These are phyloP conservation scores for Ichneumoninae sp. DNA, from an alignment of 2,888 invertebrate genomes.

Conservation along the genomic window DNA sequence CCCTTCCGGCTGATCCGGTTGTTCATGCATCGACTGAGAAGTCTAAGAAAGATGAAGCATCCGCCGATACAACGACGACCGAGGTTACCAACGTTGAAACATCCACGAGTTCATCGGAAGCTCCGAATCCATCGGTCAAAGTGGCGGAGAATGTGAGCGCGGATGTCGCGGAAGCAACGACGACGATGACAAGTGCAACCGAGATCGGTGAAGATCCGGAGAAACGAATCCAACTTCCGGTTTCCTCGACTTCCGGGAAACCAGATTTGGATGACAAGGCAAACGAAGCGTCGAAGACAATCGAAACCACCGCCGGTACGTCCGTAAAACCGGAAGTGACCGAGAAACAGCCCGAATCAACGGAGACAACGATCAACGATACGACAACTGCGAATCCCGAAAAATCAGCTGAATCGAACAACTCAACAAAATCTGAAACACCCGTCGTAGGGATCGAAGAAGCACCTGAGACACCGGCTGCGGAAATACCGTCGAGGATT, in stretches of 20 bases:
- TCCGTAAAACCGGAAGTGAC: constrained; percentile 19
- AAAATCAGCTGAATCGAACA: constrained; percentile 30
- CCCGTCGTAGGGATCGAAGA: constrained; percentile 68
- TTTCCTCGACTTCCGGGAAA: not conserved
- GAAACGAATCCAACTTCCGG: constrained; percentile 46
- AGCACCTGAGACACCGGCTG: constrained; percentile 65
- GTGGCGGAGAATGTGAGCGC: not conserved
- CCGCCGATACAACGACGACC: constrained; percentile 9
- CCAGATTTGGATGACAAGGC: constrained; percentile 3
- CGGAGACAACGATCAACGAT: constrained; percentile 30
- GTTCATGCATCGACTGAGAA: constrained; percentile 12
- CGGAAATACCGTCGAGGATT: constrained; percentile 53
- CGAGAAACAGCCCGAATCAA: constrained; percentile 10
- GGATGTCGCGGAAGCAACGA: not conserved
- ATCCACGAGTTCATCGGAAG: constrained; percentile 27
- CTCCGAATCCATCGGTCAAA: constrained; percentile 15
- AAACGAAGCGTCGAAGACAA: constrained; percentile 14
- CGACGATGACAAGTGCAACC: not conserved
- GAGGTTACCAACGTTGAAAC: constrained; percentile 13
- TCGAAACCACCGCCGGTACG: constrained; percentile 11
- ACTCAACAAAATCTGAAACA: constrained; percentile 67
- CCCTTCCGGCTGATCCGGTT: not conserved
- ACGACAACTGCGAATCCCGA: not conserved
- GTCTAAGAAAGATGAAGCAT: constrained; percentile 21
- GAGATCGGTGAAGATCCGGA: constrained; percentile 16